Base-by-base conservation (phyloP, 2,113 vertebrate genomes). In the Cyrtonyx montezumae region DNA sequence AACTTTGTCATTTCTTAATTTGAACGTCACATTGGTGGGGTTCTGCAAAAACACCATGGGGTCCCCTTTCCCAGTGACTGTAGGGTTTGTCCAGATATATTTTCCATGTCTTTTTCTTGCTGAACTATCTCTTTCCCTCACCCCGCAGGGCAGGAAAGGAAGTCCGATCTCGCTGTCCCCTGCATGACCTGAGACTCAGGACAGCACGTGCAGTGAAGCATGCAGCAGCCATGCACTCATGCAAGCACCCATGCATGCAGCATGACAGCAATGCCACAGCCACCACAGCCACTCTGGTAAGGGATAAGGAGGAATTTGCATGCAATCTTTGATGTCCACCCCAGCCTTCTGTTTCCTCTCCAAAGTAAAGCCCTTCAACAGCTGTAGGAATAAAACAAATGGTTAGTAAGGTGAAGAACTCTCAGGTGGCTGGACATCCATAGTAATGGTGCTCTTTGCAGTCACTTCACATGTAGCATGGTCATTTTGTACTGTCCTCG, bases 161-260 rank as follows among this genome's bases (percentile, higher is more conserved):
- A 63, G 20, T 25, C 45, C 30, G 80, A 86, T 61, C 43, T 71
- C 8, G 25, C 76, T 74, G 69, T 71, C 79, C 74, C 68, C 48
- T 58, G 55, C 25, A 55, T 9, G 53, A 84, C 66, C 87, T 30
- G 70, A 84, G 90, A 82, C 69, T 81, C 15, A 0, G 70, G 91
- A 74, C 90, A 55, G 8, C 37, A 25, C 0, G 10, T 49, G 83
- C 78, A 65, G 40, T 25, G 45, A 63, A 84, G 73, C 88, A 92
- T 84, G 91, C 93, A 80, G 2, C 45, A 93, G 90, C 16, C 94
- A 94, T 80, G 95, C 94, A 96, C 36, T 82, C 97, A 96, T 96
- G 97, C 97, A 69, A 95, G 91, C 91, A 40, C 1, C 37, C 62
- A 90, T 37, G 42, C 85, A 63, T 15, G 36, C 87, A 91, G 81